A percentile compares a stretch with the other conserved stretches of the same genome.
Evolutionary conservation across 2,888 invertebrate genomes (phyloP).

Genomic region (Drosophila flavopinicola): DNA sequence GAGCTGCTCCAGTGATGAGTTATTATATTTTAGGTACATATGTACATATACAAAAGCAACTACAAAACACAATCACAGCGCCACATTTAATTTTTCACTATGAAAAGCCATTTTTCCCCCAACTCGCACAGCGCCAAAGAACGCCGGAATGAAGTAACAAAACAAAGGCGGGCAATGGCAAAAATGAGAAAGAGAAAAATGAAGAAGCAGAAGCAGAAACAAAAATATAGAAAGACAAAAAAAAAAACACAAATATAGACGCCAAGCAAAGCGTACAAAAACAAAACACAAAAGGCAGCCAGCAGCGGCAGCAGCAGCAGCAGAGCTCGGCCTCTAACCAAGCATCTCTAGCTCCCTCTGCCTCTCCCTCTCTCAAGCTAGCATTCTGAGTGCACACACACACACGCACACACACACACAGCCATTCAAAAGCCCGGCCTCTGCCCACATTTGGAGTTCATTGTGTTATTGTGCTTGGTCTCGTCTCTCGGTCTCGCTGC

Average conservation of each 20-base stretch:
- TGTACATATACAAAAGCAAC: constrained; percentile 17
- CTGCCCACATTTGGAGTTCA: constrained; percentile 78
- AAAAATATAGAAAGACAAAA: constrained; percentile 16
- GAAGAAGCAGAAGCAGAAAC: constrained; percentile 23
- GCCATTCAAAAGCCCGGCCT: constrained; percentile 47
- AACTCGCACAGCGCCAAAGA: constrained; percentile 47
- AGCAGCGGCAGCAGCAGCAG: too few relatives aligned
- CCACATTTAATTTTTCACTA: constrained; percentile 65
- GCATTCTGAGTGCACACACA: background rate
- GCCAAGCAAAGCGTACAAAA: constrained; percentile 53
- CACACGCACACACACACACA: too few relatives aligned
- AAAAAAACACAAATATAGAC: constrained; percentile 50
- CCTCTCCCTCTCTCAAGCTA: background rate
- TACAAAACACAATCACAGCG: constrained; percentile 25
- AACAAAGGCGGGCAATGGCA: constrained; percentile 61
- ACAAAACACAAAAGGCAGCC: constrained; percentile 62
- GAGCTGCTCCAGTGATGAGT: constrained; percentile 49
- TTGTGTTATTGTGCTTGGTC: constrained; percentile 78
- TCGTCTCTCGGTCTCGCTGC: constrained; percentile 58
- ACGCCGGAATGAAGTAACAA: constrained; percentile 60
- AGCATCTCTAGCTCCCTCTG: background rate
- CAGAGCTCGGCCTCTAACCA: constrained; percentile 19
- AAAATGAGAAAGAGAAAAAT: constrained; percentile 14
- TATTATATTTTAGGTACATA: constrained; percentile 57
- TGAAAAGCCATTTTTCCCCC: constrained; percentile 71